Percentiles rank a stretch among this genome's conserved stretches.
These are phyloP conservation scores for Allolobophora icterica DNA, from an alignment of 2,888 invertebrate genomes.

Conservation along the genomic window DNA sequence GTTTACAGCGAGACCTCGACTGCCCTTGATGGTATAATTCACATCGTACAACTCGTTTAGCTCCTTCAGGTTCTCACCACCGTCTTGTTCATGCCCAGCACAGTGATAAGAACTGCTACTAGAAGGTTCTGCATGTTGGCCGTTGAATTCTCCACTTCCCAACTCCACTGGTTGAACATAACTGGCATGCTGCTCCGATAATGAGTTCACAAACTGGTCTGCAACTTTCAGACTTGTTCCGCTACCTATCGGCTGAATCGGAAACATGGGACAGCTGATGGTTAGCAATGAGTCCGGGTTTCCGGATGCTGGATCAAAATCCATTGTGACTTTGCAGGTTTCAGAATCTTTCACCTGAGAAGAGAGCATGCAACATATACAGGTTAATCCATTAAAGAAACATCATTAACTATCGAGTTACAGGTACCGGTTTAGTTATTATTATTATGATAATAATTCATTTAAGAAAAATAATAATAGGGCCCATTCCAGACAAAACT, in stretches of 20 bases:
- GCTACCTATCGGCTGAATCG: neutral
- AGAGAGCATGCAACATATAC: neutral
- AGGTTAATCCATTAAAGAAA: neutral
- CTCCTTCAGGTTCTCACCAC: neutral
- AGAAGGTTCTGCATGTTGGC: neutral
- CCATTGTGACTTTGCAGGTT: neutral
- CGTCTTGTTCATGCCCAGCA: too few species aligned
- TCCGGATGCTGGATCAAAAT: neutral
- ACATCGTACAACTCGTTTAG: neutral
- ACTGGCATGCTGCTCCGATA: neutral
- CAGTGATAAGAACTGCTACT: neutral
- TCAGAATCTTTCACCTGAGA: neutral
- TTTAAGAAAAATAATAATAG: too few species aligned
- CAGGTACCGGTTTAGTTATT: neutral
- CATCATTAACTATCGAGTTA: neutral
- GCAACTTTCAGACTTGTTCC: neutral
- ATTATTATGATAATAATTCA: too few species aligned
- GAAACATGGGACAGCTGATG: neutral
- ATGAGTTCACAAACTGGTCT: neutral
- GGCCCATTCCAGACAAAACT: too few species aligned
- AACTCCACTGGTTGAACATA: neutral
- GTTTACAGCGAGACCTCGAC: neutral
- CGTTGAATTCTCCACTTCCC: neutral
- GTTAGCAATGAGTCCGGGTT: neutral
- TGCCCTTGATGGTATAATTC: neutral